Evolutionary conservation across 2,797 vertebrate species (phyloP), one percentile per base, ranked within the genome.

Genomic region (Bufotes viridis): DNA sequence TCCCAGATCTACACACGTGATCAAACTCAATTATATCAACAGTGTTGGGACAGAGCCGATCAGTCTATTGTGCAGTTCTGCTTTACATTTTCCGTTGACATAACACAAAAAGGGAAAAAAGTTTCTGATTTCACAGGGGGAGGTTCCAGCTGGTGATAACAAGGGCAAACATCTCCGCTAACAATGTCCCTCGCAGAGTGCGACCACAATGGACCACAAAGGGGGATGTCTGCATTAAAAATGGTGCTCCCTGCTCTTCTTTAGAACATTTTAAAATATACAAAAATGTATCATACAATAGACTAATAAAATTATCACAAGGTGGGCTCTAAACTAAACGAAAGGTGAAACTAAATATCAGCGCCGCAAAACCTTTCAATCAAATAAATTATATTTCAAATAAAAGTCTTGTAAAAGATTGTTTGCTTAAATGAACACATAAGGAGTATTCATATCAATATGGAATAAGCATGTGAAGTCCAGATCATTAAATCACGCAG

Each of bases 91-190:
- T 84, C 78, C 57, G 67, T 81, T 85, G 82, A 85, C 82, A 88
- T 60, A 72, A 85, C 76, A 88, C 87, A 88, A 85, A 75, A 65
- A 53, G 76, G 26, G 78, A 85, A 83, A 42, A 82, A 85, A 55
- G 78, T 61, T 85, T 78, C 67, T 85, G 78, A 88, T 88, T 88
- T 88, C 87, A 88, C 87, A 88, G 87, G 67, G 79, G 87, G 87
- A 74, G 87, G 80, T 81, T 13, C 87, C 87, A 85, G 87, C 82
- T 88, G 87, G 82, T 88, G 78, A 85, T 80, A 88, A 85, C 87
- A 88, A 78, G 87, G 84, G 76, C 87, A 85, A 85, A 75, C 67
- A 84, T 78, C 79, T 79, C 87, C 51, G 63, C 82, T 85, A 74
- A 88, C 87, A 85, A 85, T 69, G 74, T 75, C 42, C 58, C 67